Conservation (phyloP, 2,113 vertebrate genomes). For the Tychaedon coryphoeus region DNA sequence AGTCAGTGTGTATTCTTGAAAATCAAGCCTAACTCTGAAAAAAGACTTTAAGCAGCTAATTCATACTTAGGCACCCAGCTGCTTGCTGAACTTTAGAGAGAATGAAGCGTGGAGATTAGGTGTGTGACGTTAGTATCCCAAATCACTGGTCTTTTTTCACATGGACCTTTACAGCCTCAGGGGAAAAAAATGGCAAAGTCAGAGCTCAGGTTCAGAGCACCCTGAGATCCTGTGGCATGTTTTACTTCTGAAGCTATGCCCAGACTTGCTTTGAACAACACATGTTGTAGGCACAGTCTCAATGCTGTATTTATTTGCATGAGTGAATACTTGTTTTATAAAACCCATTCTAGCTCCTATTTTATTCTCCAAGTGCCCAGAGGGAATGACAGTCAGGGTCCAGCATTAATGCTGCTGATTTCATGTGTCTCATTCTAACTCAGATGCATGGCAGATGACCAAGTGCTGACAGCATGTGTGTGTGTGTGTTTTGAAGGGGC, state of each 20-base stretch:
- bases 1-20: not conserved
- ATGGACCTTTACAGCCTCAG: not conserved
- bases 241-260: not conserved
- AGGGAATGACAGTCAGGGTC: not conserved
- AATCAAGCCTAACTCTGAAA: not conserved
- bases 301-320: conserved; percentile 28
- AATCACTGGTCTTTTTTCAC: not conserved
- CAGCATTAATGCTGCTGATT: not conserved
- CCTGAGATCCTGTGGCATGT: not conserved
- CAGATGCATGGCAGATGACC: not conserved
- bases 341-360: not conserved
- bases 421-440: not conserved
- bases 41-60: not conserved
- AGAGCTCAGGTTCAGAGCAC: not conserved
- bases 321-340: conserved; percentile 12
- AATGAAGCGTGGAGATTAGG: not conserved
- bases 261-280: not conserved
- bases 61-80: not conserved
- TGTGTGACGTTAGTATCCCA: not conserved
- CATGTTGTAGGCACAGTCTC: not conserved
- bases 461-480: not conserved
- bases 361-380: not conserved
- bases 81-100: not conserved
- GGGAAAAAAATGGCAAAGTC: not conserved
- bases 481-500: no score